These are phyloP conservation scores for Hypsibius dujardini DNA, from an alignment of 1,140 invertebrate species.

Conservation along the genomic window DNA sequence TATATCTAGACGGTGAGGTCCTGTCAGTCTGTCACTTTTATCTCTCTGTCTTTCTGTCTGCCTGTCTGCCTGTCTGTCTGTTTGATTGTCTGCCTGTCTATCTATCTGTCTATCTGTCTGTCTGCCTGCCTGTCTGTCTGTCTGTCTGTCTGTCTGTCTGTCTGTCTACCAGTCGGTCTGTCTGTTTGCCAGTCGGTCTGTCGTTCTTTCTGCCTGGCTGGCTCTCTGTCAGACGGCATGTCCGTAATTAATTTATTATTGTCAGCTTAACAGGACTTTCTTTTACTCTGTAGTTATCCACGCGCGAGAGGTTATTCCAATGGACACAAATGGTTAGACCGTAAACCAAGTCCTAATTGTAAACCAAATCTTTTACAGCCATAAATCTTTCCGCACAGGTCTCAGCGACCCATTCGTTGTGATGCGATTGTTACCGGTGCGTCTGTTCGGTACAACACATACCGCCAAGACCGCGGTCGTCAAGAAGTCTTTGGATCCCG, in stretches of 20 bases:
- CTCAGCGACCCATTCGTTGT: conserved; percentile 88
- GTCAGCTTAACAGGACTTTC: too few species aligned
- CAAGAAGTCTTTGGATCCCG: conserved; percentile 79
- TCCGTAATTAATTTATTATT: too few species aligned
- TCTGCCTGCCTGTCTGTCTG: too few species aligned
- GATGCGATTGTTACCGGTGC: conserved; percentile 66
- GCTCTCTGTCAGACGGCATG: too few species aligned
- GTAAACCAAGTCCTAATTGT: neutral
- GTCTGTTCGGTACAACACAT: conserved; percentile 58
- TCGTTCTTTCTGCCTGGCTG: too few species aligned
- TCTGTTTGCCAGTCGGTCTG: too few species aligned
- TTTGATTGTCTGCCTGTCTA: neutral
- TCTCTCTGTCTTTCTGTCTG: too few species aligned
- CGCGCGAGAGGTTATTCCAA: conserved; percentile 15
- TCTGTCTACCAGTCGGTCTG: too few species aligned
- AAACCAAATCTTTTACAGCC: neutral
- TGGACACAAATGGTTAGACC: conserved; percentile 9
- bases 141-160: too few species aligned
- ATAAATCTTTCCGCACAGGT: conserved; percentile 34
- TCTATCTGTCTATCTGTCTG: too few species aligned
- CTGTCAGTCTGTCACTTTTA: too few species aligned
- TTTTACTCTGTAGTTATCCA: conserved; percentile 7
- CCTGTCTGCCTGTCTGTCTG: too few species aligned
- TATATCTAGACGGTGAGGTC: neutral
- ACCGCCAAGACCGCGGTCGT: conserved; percentile 80